phyloP scores from a whole-genome alignment of 1,140 invertebrate genomes.

The Solen grandis region DNA sequence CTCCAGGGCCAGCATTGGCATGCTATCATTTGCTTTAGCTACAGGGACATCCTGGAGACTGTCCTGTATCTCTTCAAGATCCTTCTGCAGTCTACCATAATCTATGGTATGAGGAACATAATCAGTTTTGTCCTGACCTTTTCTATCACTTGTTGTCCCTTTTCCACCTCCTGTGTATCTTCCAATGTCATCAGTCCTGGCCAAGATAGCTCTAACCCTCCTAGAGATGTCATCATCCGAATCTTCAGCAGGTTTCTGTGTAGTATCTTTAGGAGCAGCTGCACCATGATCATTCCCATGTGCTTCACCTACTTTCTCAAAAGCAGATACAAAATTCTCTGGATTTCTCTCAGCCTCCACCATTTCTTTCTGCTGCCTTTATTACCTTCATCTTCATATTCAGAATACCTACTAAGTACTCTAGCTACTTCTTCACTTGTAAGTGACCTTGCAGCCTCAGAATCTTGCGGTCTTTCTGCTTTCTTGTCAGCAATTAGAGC shows the following conservation, averaged over 20 bases:
- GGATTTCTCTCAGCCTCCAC: not conserved
- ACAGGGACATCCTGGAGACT: conserved; percentile 59
- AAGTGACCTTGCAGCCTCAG: conserved; percentile 30
- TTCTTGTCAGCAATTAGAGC: not conserved
- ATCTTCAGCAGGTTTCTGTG: no score
- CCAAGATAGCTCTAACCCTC: conserved; percentile 21
- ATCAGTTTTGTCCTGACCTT: no score
- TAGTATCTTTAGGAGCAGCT: no score
- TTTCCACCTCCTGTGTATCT: not conserved
- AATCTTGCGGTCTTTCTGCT: conserved; percentile 8
- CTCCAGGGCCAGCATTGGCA: not conserved
- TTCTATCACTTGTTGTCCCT: not conserved
- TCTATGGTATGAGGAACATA: conserved; percentile 60
- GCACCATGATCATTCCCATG: not conserved
- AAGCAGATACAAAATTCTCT: conserved; percentile 16
- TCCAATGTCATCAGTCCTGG: conserved; percentile 9
- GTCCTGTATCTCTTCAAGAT: conserved; percentile 74
- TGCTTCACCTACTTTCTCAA: conserved; percentile 5
- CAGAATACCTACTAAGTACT: conserved; percentile 38
- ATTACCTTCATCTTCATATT: conserved; percentile 43
- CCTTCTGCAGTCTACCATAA: conserved; percentile 67
- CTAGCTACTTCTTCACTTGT: conserved; percentile 51
- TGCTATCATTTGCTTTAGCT: conserved; percentile 37
- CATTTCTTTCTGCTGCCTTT: not conserved
- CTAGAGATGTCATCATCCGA: conserved; percentile 46